Evolutionary conservation across 2,888 invertebrate genomes (phyloP), one percentile per base, ranked within the genome.

Genomic region (Heliconius charithonia): DNA sequence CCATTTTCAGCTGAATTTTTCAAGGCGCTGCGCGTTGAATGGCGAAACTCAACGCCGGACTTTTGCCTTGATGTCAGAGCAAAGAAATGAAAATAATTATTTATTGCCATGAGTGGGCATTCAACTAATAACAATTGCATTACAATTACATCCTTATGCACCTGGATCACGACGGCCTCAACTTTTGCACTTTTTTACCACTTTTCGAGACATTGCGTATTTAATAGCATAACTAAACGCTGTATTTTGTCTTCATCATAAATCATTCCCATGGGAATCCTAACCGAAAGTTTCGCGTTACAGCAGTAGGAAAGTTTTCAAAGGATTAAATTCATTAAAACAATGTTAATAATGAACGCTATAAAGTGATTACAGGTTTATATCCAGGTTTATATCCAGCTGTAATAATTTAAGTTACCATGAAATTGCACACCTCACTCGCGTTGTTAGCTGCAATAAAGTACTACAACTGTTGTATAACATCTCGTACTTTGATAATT

Each of bases 261-360:
- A n/a, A n/a, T n/a, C n/a, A n/a, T n/a, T n/a, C 22, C 3, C 22
- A 22, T 51, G 22, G n/a, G 13, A 62, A 25, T 25, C 25, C 4
- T 4, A 62, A 0, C 25, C 25, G 25, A 12, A 62, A 25, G n/a
- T n/a, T 59, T 25, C 10, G 59, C 59, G 10, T n/a, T 59, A n/a
- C 2, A 41, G 7, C 62, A 62, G 62, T 62, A 13, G 0, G 13
- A 25, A n/a, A 69, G 10, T 41, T 41, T n/a, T 25, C 19, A 25
- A 69, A 16, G 37, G 4, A 22, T 32, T 9, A 37, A 37, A 7
- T 37, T n/a, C 72, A 72, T 72, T 37, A 37, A 59, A 72, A 72
- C 56, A 59, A 59, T 32, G 32, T 72, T 72, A 72, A 72, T 72
- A 72, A 59, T 59, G 71, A 32, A 32, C 29, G 72, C 59, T n/a